A percentile compares a stretch with the other conserved stretches of the same genome.
These are phyloP conservation scores for Myoxocephalus aenaeus DNA, from an alignment of 2,797 vertebrate species.

Conservation along the genomic window DNA sequence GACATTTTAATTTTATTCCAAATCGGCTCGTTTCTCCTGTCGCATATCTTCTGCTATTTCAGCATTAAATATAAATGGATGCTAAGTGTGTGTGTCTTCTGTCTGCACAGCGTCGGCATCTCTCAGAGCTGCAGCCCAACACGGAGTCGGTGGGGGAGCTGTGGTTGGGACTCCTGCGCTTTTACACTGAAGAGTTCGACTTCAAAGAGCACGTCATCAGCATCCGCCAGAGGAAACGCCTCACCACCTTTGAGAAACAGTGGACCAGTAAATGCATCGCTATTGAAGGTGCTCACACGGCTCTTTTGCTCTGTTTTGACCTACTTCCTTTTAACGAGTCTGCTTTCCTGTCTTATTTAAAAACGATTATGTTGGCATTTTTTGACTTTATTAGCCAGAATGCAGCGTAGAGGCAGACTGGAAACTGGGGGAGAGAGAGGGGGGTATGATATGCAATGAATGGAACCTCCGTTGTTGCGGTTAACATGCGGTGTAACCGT, in stretches of 20 bases:
- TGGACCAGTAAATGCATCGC: slow-evolving; percentile 99
- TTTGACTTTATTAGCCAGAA: not conserved
- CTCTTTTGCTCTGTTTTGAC: rapidly evolving
- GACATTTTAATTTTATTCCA: not conserved
- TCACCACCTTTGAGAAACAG: slow-evolving; percentile 98
- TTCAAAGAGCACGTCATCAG: slow-evolving; percentile 99
- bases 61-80: not conserved
- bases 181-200: slow-evolving; percentile 98
- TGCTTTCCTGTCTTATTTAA: not conserved
- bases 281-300: slow-evolving; percentile 89
- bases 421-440: not conserved
- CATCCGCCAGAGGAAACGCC: slow-evolving; percentile 94
- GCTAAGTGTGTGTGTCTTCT: not conserved
- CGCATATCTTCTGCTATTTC: not conserved
- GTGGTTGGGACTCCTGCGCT: slow-evolving; percentile 95
- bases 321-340: not conserved
- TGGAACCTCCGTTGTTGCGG: not conserved
- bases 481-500: not conserved
- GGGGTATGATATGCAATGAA: not conserved
- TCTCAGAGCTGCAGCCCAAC: slow-evolving; percentile 89
- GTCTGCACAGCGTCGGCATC: slow-evolving; percentile 83
- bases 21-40: not conserved
- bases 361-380: not conserved
- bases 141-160: slow-evolving; percentile 94
- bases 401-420: not conserved